Evolutionary conservation across 2,888 invertebrate genomes (phyloP), one percentile per base, ranked within the genome.

Genomic region (Chrysomela aeneicollis): DNA sequence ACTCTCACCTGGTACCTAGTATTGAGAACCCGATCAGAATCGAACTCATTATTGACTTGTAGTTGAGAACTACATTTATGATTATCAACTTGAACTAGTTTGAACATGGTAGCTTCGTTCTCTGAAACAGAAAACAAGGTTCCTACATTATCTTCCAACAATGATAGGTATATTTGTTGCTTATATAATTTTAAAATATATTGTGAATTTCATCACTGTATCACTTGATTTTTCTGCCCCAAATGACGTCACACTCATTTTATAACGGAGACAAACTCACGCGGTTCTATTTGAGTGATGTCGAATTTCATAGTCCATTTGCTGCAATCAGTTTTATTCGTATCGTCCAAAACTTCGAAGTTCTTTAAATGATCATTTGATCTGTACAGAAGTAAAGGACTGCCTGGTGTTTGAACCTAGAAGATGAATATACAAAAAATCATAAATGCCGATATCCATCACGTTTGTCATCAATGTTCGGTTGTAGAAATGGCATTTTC

Each of bases 301-400:
- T 74, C 59, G 73, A 88, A 88, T 9, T 80, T 82, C 15, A 88
- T 85, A 4, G 77, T 72, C 50, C 57, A 57, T 47, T 87, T 88
- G 9, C 64, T 52, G 26, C 68, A 59, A 53, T 63, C 63, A 4
- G 22, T 32, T 18, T 86, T 84, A 0, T 85, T 85, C 72, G 88
- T 88, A 19, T 84, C 83, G 74, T 89, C 89, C 0, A 82, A 84
- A 0, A 87, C 88, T 17, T 78, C 63, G 35, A 89, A 81, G 5
- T 82, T 76, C 9, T 79, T 78, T 32, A 89, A 71, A 55, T 79
- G 76, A 18, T 49, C 26, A 4, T 61, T 42, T 78, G 79, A 81
- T 46, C 84, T 81, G 21, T 85, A 78, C 35, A 69, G 75, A 64
- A 19, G 62, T 17, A 82, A 69, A 59, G 61, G 73, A 3, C 66